Percentiles rank a stretch among this genome's conserved stretches.
phyloP scores from a whole-genome alignment of 2,797 vertebrate species.

The Anguilla anguilla region DNA sequence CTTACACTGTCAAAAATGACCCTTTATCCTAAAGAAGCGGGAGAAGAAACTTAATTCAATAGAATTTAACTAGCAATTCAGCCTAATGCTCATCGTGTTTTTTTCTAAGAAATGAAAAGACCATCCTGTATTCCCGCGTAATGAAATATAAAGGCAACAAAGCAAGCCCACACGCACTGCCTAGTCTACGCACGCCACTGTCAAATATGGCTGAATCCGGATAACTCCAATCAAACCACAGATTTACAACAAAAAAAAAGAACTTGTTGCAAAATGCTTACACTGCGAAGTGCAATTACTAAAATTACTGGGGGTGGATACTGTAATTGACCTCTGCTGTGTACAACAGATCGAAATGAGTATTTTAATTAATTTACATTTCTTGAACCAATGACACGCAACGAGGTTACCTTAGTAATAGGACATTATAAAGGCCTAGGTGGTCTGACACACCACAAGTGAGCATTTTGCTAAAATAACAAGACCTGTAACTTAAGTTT shows the following conservation, averaged over 20 bases:
- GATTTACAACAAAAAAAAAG: neutral
- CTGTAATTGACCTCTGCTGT: neutral
- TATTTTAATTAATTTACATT: too few species aligned
- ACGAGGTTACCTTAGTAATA: too few species aligned
- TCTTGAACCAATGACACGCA: too few species aligned
- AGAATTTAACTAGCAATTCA: neutral
- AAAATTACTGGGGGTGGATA: neutral
- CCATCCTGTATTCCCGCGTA: neutral
- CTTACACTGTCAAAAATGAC: neutral
- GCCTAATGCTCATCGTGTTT: neutral
- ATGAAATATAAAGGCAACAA: conserved; percentile 26
- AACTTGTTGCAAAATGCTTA: neutral
- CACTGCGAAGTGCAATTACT: neutral
- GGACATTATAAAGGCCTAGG: neutral
- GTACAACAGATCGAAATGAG: too few species aligned
- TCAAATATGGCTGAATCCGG: conserved; percentile 49
- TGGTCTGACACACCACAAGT: neutral
- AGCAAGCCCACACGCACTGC: conserved; percentile 49
- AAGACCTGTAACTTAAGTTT: neutral
- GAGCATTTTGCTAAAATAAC: neutral
- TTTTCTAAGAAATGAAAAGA: neutral
- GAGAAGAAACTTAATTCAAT: neutral
- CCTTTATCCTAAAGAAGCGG: neutral
- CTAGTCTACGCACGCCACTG: conserved; percentile 50
- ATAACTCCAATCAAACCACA: conserved; percentile 70